Evolutionary conservation across 2,113 vertebrate species (phyloP), one percentile per base, ranked within the genome.

Genomic region (Grammomys dolichurus): DNA sequence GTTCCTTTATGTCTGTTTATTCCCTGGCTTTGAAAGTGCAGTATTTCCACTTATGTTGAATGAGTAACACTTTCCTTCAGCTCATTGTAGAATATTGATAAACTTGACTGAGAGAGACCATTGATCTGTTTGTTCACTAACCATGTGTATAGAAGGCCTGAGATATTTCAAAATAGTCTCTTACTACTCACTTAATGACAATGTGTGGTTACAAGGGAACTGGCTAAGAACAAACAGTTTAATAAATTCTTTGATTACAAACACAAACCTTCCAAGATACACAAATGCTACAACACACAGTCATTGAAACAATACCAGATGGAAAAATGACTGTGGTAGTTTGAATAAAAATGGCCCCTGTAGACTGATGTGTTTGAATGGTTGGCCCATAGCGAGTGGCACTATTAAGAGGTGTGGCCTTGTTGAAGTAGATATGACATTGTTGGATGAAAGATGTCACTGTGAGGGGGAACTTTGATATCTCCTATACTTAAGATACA

Each of bases 31-130:
- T 69, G 69, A 85, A 67, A n/a, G 14, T 67, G 5, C 8, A 22
- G 2, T 46, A 28, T 75, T 87, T 63, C 58, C 73, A 63, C 22
- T 92, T 63, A 22, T 85, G 51, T 88, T 43, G 54, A 94, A 65
- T 56, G 7, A 60, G 60, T 91, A 26, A 40, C 54, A 63, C 33
- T 76, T 87, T 14, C 22, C 5, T 70, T 90, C 65, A 28, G 17
- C n/a, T 93, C 90, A 14, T 86, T 75, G 84, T 60, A 28, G 26
- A 90, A 67, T 86, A 67, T 48, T 48, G 84, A 96, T 33, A 75
- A 51, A 58, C 56, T 96, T 65, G 36, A 86, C 31, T 89, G 0
- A 91, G 77, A 94, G 93, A 84, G 58, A 73, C 16, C 40, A 54
- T 58, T 93, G 78, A 51, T 82, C 1, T 84, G 5, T 8, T 78